These are phyloP conservation scores for Platygyra sinensis DNA, from an alignment of 64 coral and sea anemone species.

Conservation along the genomic window DNA sequence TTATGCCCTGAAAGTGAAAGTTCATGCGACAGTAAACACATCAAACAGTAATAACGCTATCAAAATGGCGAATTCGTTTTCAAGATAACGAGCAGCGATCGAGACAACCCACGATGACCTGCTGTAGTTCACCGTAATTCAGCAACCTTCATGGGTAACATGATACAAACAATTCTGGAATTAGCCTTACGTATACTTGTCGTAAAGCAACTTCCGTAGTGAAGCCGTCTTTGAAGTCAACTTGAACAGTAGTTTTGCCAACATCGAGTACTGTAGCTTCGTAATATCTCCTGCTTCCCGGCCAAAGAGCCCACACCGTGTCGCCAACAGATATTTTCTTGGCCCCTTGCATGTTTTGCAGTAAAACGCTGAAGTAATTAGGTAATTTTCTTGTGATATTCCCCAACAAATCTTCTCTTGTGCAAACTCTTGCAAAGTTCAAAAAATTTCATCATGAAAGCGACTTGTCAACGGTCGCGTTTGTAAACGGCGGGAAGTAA, in stretches of 20 bases:
- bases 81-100: background rate
- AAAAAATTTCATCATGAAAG: background rate
- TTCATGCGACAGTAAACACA: background rate
- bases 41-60: background rate
- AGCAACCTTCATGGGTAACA: too few relatives aligned
- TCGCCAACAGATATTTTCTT: constrained; percentile 7
- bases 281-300: constrained; percentile 41
- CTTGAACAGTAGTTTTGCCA: background rate
- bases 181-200: background rate
- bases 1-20: background rate
- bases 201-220: constrained; percentile 12
- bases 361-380: background rate
- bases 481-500: background rate
- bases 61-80: background rate
- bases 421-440: background rate
- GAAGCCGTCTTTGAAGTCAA: constrained; percentile 47
- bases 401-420: background rate
- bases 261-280: constrained; percentile 16
- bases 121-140: background rate
- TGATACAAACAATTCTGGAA: background rate
- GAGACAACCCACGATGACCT: background rate
- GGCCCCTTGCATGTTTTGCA: background rate
- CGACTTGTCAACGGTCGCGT: background rate
- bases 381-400: background rate
- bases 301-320: constrained; percentile 27